Conservation (phyloP, 2,888 invertebrate species). For the Drosophila helvetica region DNA sequence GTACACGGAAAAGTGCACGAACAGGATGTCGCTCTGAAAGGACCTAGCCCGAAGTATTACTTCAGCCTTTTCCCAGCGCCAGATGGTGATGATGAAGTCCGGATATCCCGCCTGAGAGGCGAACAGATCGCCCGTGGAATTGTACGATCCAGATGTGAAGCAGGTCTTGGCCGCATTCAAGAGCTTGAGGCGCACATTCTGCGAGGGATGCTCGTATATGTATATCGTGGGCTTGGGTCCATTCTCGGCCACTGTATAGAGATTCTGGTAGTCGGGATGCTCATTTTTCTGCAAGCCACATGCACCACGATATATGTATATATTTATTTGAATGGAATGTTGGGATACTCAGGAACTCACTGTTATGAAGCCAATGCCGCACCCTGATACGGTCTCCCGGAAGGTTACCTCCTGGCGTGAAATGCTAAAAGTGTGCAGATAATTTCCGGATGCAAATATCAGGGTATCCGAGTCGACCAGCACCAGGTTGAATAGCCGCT, state of each 20-base stretch:
- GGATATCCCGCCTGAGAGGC: conserved; percentile 90
- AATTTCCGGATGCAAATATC: conserved; percentile 92
- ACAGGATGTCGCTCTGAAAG: conserved; percentile 91
- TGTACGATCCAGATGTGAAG: conserved; percentile 91
- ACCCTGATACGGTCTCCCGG: conserved; percentile 90
- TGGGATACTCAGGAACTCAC: conserved; percentile 84
- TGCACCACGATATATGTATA: no score
- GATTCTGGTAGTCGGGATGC: conserved; percentile 85
- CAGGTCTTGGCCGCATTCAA: conserved; percentile 89
- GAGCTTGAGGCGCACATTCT: conserved; percentile 90
- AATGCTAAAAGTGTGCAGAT: conserved; percentile 90
- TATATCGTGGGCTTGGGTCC: conserved; percentile 89
- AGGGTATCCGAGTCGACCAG: conserved; percentile 90
- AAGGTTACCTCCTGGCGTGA: conserved; percentile 88
- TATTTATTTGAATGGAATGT: not conserved
- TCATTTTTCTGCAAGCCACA: conserved; percentile 86
- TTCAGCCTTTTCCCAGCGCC: conserved; percentile 92
- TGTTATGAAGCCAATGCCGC: conserved; percentile 91
- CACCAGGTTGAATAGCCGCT: conserved; percentile 91
- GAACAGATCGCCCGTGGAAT: conserved; percentile 91
- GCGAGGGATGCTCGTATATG: conserved; percentile 92
- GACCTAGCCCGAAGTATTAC: conserved; percentile 92
- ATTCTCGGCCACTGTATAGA: conserved; percentile 93
- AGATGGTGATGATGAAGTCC: conserved; percentile 94
- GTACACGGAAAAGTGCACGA: conserved; percentile 92